Evolutionary conservation across 1,140 invertebrate species (phyloP), one percentile per base, ranked within the genome.

Genomic region (Lordiphosa stackelbergi): DNA sequence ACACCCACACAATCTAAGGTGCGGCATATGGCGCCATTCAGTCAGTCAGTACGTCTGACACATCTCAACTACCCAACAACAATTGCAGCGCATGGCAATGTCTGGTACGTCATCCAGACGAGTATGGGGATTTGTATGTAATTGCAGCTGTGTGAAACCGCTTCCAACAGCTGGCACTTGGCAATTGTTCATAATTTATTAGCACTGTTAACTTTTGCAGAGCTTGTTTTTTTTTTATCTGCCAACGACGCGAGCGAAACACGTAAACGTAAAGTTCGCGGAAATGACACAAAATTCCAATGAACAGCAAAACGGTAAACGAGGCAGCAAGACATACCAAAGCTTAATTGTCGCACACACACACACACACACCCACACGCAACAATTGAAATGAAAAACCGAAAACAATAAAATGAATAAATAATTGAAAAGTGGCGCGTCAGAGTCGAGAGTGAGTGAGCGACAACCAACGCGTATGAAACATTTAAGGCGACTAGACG

Each of bases 401-500:
- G 41, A 37, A 54, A 53, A 65, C 58, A 61, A 59, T 57, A 36
- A 56, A 12, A 31, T 31, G 19, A 45, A 16, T 34, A 7, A 40
- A 24, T 22, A 43, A 38, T 35, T 10, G 35, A 45, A n/a, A 43
- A 40, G 47, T 40, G 47, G 71, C 73, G 43, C 59, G 59, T 12
- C 36, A 45, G 31, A 34, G 22, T 16, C 57, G 56, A 61, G 43
- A 56, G 62, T 53, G 36, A 58, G 55, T 61, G 57, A 47, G 51
- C 63, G 53, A 72, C 75, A 51, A 62, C 53, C 70, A 69, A 69
- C 72, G 57, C 68, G 72, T 55, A 69, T 70, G 71, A 74, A 83
- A 71, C 71, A 79, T 79, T 71, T 77, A 86, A 86, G 73, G 78
- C 85, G 74, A 86, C 79, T 86, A 86, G 85, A 85, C 69, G 73